Evolutionary conservation across 2,113 vertebrate species (phyloP), one percentile per base, ranked within the genome.

Genomic region (Aldabrachelys gigantea): DNA sequence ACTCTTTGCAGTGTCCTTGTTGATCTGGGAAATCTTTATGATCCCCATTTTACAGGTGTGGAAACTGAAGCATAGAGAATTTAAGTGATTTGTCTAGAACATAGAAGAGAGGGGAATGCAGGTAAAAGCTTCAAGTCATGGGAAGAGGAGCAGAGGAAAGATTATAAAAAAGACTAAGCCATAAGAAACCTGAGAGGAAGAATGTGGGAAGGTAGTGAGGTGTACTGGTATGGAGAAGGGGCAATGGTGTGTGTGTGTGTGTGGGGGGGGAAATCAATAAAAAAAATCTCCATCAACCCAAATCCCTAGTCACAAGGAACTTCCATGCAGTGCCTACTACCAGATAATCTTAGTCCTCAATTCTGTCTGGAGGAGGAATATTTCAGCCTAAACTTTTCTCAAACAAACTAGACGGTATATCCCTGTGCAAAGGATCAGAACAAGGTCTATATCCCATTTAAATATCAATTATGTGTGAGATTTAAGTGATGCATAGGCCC

Each of bases 241-340:
- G 19, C 25, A 62, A 44, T 49, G 47, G 10, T 10, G 47, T 49
- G 47, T 47, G 47, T 10, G 47, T 47, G 44, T 44, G 44, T 44
- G 19, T 3, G 41, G 57, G 8, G 22, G 16, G 52, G 17, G 6
- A 8, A 92, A 88, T 21, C 75, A 81, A 89, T 2, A 91, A 41
- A 92, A 65, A n/a, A 69, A 92, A 87, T 5, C 24, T 76, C 24
- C 25, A 47, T 47, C 41, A 76, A 76, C 6, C 22, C 91, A 87
- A 95, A 83, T 6, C 13, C 6, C 16, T 80, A n/a, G 89, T 3
- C 16, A 29, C 17, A 89, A 13, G 25, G 79, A 10, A 83, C 41
- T 44, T 54, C 5, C 49, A 2, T 35, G 3, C 5, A 41, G 2
- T 31, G 3, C 75, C 35, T 92, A 65, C n/a, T 75, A 47, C 0